Base-by-base conservation (phyloP, 2,888 invertebrate species). In the Sycophila texana region DNA sequence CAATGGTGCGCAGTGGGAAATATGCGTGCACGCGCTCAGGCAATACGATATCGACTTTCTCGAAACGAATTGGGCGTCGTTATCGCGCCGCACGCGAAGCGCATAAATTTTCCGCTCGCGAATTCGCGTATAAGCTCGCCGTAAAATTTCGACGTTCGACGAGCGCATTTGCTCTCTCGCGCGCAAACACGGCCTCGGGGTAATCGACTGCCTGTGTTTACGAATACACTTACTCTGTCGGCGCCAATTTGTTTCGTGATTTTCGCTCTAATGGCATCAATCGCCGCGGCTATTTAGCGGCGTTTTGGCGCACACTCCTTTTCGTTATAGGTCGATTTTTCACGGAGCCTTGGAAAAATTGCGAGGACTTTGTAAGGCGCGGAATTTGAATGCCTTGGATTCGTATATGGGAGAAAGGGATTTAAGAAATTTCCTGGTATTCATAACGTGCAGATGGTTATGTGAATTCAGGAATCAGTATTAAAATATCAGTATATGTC, bases 161-260 rank as follows among this genome's bases (percentile, higher is more conserved):
- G 47, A 58, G 60, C 71, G 49, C 58, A 71, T 61, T 61, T 63
- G 61, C 61, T 18, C 4, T 20, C 58, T 20, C 58, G 13, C 20
- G 13, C 20, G 58, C 47, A 39, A 22, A 30, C 47, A 30, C 3
- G 30, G 20, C 3, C 2, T 49, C 18, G 12, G 12, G 39, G 65
- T 74, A 74, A 74, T 74, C 55, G 73, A 74, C 63, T 55, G 65
- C 39, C 14, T 63, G 55, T 63, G 55, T 74, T 74, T 60, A 73
- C 72, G 55, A 26, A 26, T 26, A 26, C 26, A 26, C 26, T 26
- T 51, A n/a, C 58, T 22, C 18, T 22, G 49, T 55, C 65, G 26
- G 2, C 55, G 22, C 30, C 55, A 65, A 74, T 65, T 74, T 74
- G 53, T 30, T 55, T 26, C 30, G 30, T 53, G 18, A 73, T 63